Evolutionary conservation across 1,140 invertebrate species (phyloP).

Genomic region (Lanistes nyassanus): DNA sequence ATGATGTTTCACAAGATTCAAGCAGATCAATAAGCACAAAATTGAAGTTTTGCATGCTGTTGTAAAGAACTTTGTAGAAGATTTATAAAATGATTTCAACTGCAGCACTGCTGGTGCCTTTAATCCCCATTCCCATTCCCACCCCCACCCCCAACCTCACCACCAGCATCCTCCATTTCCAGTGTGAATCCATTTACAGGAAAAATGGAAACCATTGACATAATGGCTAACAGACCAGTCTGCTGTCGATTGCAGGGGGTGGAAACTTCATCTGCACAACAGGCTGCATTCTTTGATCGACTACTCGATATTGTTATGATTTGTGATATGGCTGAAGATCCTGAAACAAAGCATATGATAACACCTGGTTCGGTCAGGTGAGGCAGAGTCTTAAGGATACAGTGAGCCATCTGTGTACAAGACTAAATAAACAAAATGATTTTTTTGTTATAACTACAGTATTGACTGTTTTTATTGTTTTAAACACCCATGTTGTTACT

Average conservation of each 20-base stretch:
- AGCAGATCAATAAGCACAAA: too few species aligned
- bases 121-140: too few species aligned
- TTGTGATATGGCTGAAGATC: constrained; percentile 49
- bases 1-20: too few species aligned
- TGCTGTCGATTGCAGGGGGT: constrained; percentile 43
- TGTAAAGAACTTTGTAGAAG: too few species aligned
- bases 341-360: constrained; percentile 44
- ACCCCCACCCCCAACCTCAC: too few species aligned
- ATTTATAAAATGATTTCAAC: too few species aligned
- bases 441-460: background rate
- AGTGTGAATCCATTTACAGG: too few species aligned
- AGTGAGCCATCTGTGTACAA: background rate
- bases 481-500: background rate
- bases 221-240: too few species aligned
- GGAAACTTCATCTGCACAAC: constrained; percentile 29
- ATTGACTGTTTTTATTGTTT: background rate
- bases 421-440: background rate
- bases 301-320: constrained; percentile 54
- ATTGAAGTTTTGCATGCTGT: too few species aligned
- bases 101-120: too few species aligned
- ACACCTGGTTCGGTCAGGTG: constrained; percentile 53
- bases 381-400: background rate
- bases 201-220: too few species aligned
- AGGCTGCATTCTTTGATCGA: constrained; percentile 53
- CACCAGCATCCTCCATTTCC: too few species aligned